Evolutionary conservation across 2,888 invertebrate genomes (phyloP).

Genomic region (Bedellia somnulentella): DNA sequence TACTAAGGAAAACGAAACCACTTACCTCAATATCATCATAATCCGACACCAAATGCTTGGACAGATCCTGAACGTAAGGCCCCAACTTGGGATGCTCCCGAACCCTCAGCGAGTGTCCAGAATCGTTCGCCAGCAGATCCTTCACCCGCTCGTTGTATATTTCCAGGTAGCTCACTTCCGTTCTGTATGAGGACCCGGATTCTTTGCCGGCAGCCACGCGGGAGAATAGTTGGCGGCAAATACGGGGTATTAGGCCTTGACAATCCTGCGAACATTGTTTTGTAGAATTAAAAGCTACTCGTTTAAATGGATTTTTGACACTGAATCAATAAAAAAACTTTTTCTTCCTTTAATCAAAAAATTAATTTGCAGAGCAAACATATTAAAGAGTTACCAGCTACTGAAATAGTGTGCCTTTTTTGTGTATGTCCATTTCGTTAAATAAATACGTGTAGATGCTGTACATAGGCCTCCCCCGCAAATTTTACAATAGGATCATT

Average conservation of each 20-base stretch:
- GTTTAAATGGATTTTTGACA: no score
- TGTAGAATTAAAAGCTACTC: not conserved
- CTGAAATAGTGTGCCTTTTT: no score
- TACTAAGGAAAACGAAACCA: not conserved
- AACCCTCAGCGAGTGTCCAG: slow-evolving; percentile 72
- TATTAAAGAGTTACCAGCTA: no score
- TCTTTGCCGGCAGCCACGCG: slow-evolving; percentile 81
- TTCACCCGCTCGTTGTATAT: slow-evolving; percentile 83
- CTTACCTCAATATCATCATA: slow-evolving; percentile 82
- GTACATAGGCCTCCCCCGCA: no score
- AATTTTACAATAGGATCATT: no score
- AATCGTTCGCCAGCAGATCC: slow-evolving; percentile 65
- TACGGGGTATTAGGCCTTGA: slow-evolving; percentile 83
- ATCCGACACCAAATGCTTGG: slow-evolving; percentile 82
- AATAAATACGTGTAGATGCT: no score
- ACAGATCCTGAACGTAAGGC: slow-evolving; percentile 85
- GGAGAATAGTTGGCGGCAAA: slow-evolving; percentile 81
- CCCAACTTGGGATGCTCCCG: slow-evolving; percentile 80
- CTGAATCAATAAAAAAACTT: no score
- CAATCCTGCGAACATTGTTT: slow-evolving; percentile 59
- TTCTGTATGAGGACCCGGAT: slow-evolving; percentile 80
- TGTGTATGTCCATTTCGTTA: no score
- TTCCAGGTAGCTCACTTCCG: slow-evolving; percentile 84
- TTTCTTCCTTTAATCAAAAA: no score
- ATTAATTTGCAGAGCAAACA: no score